Evolutionary conservation across 1,140 invertebrate genomes (phyloP), one percentile per base, ranked within the genome.

Genomic region (Drosophila bocki): DNA sequence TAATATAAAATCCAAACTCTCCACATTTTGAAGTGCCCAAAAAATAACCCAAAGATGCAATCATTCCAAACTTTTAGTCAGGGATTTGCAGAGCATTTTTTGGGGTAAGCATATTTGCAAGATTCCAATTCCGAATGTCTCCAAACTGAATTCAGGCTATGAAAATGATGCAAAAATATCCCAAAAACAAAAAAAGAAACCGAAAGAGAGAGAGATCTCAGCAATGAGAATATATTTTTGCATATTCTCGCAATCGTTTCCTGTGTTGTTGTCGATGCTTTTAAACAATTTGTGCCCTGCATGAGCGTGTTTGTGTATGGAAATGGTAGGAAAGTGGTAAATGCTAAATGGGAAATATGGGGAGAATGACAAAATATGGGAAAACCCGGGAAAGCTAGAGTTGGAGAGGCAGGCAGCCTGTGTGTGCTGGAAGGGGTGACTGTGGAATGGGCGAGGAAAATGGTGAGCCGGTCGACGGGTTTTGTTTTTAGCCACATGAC

Each of bases 401-500:
- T 15, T 19, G 15, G 35, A 44, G 19, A 19, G 50, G 3, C 5
- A 15, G 15, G 26, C 32, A 13, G 51, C 9, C 19, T 15, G 53
- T 17, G 26, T 17, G 48, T 11, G 11, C 8, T 8, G 47, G 26
- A 26, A 3, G 26, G 9, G 22, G 44, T 3, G 7, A 7, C 8
- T 17, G n/a, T n/a, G 29, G n/a, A 13, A 19, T 35, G 32, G 51
- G 50, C 17, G 12, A 35, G 50, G 50, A 4, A 37, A 37, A 37
- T 47, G 57, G 41, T 33, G 57, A 32, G 13, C 26, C 45, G 63
- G 56, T 51, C n/a, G 47, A 35, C 39, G 60, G 50, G 63, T 56
- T 80, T 78, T 80, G 84, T 84, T 88, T 78, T 82, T 82, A 86
- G 84, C 80, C 80, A 80, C 84, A 90, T 88, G 84, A 88, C 84